A percentile compares a stretch with the other conserved stretches of the same genome.
phyloP scores from a whole-genome alignment of 1,140 invertebrate species.

The Periplaneta americana region DNA sequence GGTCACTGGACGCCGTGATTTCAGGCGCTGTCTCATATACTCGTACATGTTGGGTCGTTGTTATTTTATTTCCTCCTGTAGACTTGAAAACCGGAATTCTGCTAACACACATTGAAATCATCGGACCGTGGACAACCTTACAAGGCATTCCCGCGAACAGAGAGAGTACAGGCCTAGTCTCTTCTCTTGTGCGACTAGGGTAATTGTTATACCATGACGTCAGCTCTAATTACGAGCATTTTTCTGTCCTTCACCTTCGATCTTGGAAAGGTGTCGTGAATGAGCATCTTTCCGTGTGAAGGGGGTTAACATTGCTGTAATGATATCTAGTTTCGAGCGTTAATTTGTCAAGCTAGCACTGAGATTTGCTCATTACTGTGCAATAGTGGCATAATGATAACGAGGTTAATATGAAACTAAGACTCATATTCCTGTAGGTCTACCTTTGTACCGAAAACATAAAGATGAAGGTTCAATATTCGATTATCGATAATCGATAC shows the following conservation, averaged over 20 bases:
- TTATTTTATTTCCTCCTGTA: neutral
- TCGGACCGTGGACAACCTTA: neutral
- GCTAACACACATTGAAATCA: neutral
- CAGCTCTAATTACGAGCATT: neutral
- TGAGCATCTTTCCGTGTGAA: no score
- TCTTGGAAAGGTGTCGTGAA: neutral
- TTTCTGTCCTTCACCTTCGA: neutral
- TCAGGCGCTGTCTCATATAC: neutral
- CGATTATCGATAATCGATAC: no score
- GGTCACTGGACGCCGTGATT: neutral
- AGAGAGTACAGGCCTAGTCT: neutral
- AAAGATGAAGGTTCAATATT: no score
- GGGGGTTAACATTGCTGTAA: no score
- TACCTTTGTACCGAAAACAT: no score
- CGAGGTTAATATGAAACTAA: no score
- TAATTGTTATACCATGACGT: neutral
- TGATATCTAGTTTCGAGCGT: no score
- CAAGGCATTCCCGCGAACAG: neutral
- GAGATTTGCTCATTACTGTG: no score
- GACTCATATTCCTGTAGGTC: no score
- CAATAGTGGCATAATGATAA: no score
- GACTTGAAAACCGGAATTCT: neutral
- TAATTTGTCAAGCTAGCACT: no score
- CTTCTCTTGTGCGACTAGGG: neutral
- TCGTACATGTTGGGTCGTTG: neutral